Percentiles rank a stretch among this genome's conserved stretches.
Conservation (phyloP, 2,797 vertebrate species). For the Allobates femoralis region DNA sequence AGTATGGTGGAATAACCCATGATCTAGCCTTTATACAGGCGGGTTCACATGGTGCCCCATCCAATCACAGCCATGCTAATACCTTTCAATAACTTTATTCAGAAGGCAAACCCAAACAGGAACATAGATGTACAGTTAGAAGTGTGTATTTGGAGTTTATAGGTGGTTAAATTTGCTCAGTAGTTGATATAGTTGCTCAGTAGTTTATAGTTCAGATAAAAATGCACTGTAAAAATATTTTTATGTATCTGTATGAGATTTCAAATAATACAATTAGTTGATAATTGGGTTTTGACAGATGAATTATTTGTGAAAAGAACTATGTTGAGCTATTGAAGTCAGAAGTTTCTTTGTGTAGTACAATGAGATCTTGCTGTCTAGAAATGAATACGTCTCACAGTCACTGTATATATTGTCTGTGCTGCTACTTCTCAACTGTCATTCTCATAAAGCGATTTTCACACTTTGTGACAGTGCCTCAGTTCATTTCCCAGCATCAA, state of each 20-base stretch:
- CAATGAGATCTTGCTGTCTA: not conserved
- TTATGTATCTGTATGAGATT: not conserved
- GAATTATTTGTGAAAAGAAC: constrained; percentile 3
- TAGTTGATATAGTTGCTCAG: no score
- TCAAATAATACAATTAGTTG: not conserved
- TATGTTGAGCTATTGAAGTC: not conserved
- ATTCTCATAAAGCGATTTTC: constrained; percentile 46
- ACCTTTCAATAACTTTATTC: no score
- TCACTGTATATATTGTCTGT: constrained; percentile 32
- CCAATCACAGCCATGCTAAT: no score
- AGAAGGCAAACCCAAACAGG: no score
- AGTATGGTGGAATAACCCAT: no score
- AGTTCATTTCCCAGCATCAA: constrained; percentile 47
- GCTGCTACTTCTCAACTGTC: constrained; percentile 21
- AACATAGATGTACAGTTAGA: no score
- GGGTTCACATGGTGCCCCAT: no score
- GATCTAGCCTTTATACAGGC: no score
- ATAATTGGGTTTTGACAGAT: not conserved
- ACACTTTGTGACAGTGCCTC: constrained; percentile 40
- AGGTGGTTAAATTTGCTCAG: no score
- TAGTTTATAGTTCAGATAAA: no score
- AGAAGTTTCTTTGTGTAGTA: not conserved
- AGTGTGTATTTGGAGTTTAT: no score
- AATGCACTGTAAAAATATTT: not conserved
- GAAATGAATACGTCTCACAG: constrained; percentile 12